These are phyloP conservation scores for Philaethria dido DNA, from an alignment of 2,888 invertebrate species.

Conservation along the genomic window DNA sequence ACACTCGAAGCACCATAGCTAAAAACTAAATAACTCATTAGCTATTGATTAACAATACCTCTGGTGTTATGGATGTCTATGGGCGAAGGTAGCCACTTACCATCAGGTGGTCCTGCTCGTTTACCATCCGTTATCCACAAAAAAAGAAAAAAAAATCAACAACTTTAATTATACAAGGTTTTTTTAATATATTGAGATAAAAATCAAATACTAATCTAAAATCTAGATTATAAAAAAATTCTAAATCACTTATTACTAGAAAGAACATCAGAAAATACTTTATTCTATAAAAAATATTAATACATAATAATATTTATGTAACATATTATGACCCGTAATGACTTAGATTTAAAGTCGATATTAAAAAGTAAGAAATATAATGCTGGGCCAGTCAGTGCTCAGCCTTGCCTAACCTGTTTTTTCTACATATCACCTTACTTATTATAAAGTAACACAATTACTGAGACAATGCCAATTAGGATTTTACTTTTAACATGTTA, in stretches of 20 bases:
- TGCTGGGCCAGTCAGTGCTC: slow-evolving; percentile 49
- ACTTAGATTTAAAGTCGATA: slow-evolving; percentile 30
- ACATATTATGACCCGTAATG: slow-evolving; percentile 27
- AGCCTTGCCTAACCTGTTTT: slow-evolving; percentile 72
- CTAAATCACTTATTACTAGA: slow-evolving; percentile 10
- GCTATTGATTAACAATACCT: too few species aligned
- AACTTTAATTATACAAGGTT: too few species aligned
- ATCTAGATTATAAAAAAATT: background rate
- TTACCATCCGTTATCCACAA: too few species aligned
- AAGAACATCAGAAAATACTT: slow-evolving; percentile 21
- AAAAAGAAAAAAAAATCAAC: too few species aligned
- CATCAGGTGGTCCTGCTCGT: too few species aligned
- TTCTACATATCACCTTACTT: slow-evolving; percentile 67
- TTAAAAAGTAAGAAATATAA: slow-evolving; percentile 64
- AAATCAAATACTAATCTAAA: too few species aligned
- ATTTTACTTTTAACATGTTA: slow-evolving; percentile 37
- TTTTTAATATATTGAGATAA: too few species aligned
- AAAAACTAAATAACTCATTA: too few species aligned
- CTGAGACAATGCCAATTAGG: slow-evolving; percentile 42
- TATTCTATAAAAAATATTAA: slow-evolving; percentile 31
- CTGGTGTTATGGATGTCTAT: too few species aligned
- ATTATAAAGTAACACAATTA: slow-evolving; percentile 48
- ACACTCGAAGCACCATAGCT: too few species aligned
- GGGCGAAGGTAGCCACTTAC: too few species aligned
- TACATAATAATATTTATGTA: slow-evolving; percentile 5